A percentile compares a stretch with the other conserved stretches of the same genome.
These are phyloP conservation scores for Tyrophagus putrescentiae DNA, from an alignment of 1,140 invertebrate species.

Conservation along the genomic window DNA sequence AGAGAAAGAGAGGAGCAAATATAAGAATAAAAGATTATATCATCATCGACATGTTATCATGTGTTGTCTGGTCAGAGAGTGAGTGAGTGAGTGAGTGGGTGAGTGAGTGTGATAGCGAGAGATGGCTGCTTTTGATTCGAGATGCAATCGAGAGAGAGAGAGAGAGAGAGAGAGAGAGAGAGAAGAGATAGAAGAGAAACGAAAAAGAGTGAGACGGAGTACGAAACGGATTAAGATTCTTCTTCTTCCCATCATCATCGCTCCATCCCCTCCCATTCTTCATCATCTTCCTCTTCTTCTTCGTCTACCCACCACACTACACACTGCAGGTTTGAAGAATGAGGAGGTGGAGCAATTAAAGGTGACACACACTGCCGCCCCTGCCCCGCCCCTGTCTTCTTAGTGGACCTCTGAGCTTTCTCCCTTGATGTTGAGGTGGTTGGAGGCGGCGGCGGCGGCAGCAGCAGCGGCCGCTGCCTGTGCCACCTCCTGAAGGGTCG, in stretches of 20 bases:
- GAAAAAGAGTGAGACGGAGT: not conserved
- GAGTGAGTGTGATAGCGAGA: not conserved
- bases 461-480: no score
- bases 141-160: not conserved
- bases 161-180: no score
- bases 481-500: slow-evolving; percentile 31
- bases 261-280: not conserved
- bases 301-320: not conserved
- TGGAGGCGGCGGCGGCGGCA: no score
- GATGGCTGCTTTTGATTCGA: no score
- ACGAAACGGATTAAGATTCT: no score
- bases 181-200: no score
- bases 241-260: not conserved
- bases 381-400: slow-evolving; percentile 21
- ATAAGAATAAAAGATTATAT: no score
- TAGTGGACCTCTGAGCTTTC: slow-evolving; percentile 35
- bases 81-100: not conserved
- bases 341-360: not conserved
- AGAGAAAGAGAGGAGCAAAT: no score
- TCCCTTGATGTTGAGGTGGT: slow-evolving; percentile 33
- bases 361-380: no score
- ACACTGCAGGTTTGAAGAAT: no score
- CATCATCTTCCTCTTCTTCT: no score
- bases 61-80: not conserved
- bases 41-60: no score